Percentiles rank a stretch among this genome's conserved stretches.
phyloP scores from a whole-genome alignment of 2,113 vertebrate genomes.

The Scomber japonicus region DNA sequence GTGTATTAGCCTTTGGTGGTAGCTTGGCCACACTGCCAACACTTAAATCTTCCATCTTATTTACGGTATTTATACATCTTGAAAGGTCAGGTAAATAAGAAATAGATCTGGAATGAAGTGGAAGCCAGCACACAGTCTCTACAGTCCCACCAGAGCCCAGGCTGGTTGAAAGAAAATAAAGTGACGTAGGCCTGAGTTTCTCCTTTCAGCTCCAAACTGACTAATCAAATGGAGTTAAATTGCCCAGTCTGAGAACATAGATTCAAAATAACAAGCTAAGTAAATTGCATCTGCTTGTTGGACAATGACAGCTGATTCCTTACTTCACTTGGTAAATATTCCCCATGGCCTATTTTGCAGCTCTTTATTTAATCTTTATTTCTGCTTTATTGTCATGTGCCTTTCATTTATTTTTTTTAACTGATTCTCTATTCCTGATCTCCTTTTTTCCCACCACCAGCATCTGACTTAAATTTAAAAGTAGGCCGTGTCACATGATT shows the following conservation, averaged over 20 bases:
- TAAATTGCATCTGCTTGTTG: slow-evolving; percentile 34
- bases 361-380: too few species aligned
- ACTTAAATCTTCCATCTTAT: slow-evolving; percentile 36
- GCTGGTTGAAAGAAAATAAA: slow-evolving; percentile 29
- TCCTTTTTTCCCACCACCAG: too few species aligned
- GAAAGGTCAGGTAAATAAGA: slow-evolving; percentile 42
- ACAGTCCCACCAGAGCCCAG: not conserved
- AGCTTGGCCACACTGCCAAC: slow-evolving; percentile 5
- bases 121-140: not conserved
- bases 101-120: not conserved
- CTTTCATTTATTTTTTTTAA: too few species aligned
- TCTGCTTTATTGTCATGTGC: too few species aligned
- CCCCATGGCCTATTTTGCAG: too few species aligned
- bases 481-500: too few species aligned
- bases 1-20: slow-evolving; percentile 34
- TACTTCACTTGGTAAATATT: too few species aligned
- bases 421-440: too few species aligned
- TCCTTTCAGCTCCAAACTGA: slow-evolving; percentile 53
- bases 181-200: slow-evolving; percentile 22
- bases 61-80: slow-evolving; percentile 38
- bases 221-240: slow-evolving; percentile 63
- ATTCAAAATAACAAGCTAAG: slow-evolving; percentile 54
- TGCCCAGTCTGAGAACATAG: slow-evolving; percentile 33
- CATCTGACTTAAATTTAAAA: too few species aligned
- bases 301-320: not conserved